phyloP scores from a whole-genome alignment of 2,888 invertebrate genomes.

The Pogonocherus hispidulus region DNA sequence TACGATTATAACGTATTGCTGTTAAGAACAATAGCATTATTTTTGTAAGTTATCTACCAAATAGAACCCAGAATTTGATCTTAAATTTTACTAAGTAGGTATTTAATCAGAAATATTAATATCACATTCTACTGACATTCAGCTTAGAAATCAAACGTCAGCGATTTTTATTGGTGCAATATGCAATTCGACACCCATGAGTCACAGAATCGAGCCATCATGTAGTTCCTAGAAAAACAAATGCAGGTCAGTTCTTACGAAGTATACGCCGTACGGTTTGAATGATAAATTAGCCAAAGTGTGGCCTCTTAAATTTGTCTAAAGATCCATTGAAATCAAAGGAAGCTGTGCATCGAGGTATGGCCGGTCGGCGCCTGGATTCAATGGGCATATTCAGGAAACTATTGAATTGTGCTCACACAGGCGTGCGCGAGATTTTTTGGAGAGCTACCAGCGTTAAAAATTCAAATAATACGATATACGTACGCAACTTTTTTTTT shows the following conservation, averaged over 20 bases:
- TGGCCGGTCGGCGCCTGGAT: slow-evolving; percentile 50
- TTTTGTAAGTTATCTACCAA: no score
- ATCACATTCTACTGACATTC: no score
- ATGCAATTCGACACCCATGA: not conserved
- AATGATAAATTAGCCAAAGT: slow-evolving; percentile 38
- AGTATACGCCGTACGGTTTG: slow-evolving; percentile 9
- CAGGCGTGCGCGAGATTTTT: slow-evolving; percentile 4
- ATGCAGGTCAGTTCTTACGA: slow-evolving; percentile 28
- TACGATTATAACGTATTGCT: no score
- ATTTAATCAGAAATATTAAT: no score
- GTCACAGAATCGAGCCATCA: slow-evolving; percentile 16
- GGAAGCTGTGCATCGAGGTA: slow-evolving; percentile 50
- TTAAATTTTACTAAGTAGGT: no score
- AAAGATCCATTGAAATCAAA: slow-evolving; percentile 55
- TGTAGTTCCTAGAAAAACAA: slow-evolving; percentile 17
- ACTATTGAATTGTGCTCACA: not conserved
- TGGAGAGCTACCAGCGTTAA: no score
- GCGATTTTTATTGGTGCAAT: no score
- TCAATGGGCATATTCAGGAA: slow-evolving; percentile 29
- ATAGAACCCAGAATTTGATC: no score
- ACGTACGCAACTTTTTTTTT: no score
- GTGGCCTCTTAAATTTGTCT: slow-evolving; percentile 39
- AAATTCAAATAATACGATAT: no score
- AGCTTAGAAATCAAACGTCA: no score
- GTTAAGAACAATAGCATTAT: no score